Base-by-base conservation (phyloP, 2,113 vertebrate species). In the Micromys minutus region DNA sequence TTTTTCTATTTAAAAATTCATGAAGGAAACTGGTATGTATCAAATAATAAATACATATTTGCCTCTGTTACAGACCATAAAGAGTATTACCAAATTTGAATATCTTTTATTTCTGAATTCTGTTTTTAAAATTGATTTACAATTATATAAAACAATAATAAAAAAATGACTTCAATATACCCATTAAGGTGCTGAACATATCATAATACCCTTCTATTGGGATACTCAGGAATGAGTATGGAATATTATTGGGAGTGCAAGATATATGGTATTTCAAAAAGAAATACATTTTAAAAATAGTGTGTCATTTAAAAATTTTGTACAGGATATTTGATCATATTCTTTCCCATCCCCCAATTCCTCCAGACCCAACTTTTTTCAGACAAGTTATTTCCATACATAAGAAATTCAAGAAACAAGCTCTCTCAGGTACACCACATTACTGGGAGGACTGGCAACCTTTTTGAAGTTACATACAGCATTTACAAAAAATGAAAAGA, bases 401-500 rank as follows among this genome's bases (percentile, higher is more conserved):
- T 63, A 59, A 36, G 36, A 15, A 59, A 9, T 85, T 85, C 71
- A 87, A 17, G 11, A 77, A 84, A 90, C 69, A 79, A 71, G 8
- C 50, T 1, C 77, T 93, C 76, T 75, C 29, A 84, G 87, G 57
- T 39, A 71, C 15, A 88, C 45, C 55, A 76, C 61, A 69, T 45
- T 79, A 65, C 67, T 22, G n/a, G 24, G 8, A 67, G 55, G 47
- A 77, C 4, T 22, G 91, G 63, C 6, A 15, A 71, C 61, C 42
- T 90, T 93, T 75, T 63, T 93, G 42, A 95, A 93, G 74, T 89
- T 39, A 83, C 77, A 77, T 47, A n/a, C 29, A 50, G 0, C 13
- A 57, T 88, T 59, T 83, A 8, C 15, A 69, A 87, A 31, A 34
- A 84, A 21, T 42, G 61, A 50, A 13, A 52, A 69, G 21, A 36